Evolutionary conservation across 2,797 vertebrate genomes (phyloP).

Genomic region (Schizopygopsis pylzovi): DNA sequence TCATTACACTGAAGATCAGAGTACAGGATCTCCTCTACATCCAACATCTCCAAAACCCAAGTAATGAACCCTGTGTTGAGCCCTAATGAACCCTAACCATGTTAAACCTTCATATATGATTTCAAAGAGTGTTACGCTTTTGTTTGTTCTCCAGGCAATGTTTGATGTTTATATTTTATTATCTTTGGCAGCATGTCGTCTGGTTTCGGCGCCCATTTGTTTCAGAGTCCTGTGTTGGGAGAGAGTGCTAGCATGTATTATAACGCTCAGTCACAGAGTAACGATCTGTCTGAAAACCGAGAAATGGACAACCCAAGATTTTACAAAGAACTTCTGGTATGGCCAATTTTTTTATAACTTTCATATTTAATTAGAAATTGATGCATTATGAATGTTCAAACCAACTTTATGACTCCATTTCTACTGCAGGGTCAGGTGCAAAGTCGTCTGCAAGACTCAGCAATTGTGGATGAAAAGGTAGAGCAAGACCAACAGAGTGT

Average conservation of each 20-base stretch:
- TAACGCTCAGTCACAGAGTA: conserved; percentile 69
- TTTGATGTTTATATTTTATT: not conserved
- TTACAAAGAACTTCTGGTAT: conserved; percentile 90
- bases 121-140: not conserved
- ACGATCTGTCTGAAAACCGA: conserved; percentile 55
- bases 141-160: not conserved
- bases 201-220: conserved; percentile 56
- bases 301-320: conserved; percentile 78
- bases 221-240: conserved; percentile 75
- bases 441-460: conserved; percentile 80
- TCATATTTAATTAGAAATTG: not conserved
- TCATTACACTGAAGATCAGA: conserved; percentile 28
- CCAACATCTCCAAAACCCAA: conserved; percentile 49
- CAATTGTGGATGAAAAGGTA: conserved; percentile 65
- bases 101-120: not conserved
- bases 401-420: conserved; percentile 8
- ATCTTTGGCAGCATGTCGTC: conserved; percentile 19
- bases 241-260: conserved; percentile 76
- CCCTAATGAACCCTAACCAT: not conserved
- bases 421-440: conserved; percentile 85
- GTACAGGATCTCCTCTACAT: conserved; percentile 53
- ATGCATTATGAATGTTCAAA: not conserved
- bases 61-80: conserved; percentile 52
- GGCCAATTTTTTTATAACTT: not conserved
- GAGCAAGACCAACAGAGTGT: conserved; percentile 55